phyloP scores from a whole-genome alignment of 2,113 vertebrate genomes.

The Hydropotes inermis region DNA sequence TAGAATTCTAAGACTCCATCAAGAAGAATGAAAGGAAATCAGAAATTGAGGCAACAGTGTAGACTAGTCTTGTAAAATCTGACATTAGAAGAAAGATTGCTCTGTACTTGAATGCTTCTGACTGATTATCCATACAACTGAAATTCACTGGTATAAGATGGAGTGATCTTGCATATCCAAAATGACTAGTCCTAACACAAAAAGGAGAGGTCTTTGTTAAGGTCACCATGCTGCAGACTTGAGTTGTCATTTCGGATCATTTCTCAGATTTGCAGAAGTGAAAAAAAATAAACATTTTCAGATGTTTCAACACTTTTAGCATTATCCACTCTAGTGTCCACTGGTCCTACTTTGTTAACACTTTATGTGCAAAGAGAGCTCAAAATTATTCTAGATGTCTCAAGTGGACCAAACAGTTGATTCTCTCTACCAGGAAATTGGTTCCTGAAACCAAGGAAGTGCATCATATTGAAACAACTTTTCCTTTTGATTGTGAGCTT shows the following conservation, averaged over 20 bases:
- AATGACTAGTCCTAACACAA: background rate
- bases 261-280: background rate
- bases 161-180: background rate
- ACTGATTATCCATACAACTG: background rate
- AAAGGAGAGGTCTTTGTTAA: background rate
- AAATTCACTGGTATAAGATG: background rate
- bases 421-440: background rate
- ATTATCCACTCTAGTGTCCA: background rate
- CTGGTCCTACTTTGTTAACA: background rate
- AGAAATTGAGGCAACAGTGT: background rate
- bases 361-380: background rate
- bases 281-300: background rate
- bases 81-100: background rate
- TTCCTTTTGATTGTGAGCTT: background rate
- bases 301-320: background rate
- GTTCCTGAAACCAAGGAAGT: background rate
- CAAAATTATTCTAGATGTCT: background rate
- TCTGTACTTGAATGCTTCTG: background rate
- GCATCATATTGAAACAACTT: background rate
- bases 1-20: background rate
- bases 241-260: background rate
- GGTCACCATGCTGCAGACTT: too few species aligned
- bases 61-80: background rate
- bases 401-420: background rate
- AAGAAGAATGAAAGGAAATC: background rate